phyloP scores from a whole-genome alignment of 2,888 invertebrate species.

The Agelastica alni region DNA sequence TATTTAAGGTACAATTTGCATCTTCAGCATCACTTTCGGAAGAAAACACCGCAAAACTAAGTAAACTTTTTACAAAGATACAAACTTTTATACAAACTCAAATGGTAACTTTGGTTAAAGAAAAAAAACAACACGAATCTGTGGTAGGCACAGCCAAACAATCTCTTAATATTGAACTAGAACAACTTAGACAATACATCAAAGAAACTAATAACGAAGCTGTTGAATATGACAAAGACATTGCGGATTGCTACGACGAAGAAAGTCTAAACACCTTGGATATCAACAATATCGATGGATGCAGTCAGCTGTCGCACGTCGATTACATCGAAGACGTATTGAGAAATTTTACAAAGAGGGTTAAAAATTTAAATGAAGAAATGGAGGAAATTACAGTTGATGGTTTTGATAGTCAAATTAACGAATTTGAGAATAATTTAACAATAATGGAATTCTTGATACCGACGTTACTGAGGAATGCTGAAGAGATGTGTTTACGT shows the following conservation, averaged over 20 bases:
- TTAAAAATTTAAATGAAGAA: neutral
- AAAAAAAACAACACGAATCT: neutral
- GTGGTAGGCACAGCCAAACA: neutral
- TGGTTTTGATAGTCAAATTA: neutral
- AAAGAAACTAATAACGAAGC: conserved; percentile 7
- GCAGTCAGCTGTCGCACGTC: neutral
- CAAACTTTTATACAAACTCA: too few relatives aligned
- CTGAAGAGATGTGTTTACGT: neutral
- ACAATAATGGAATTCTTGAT: neutral
- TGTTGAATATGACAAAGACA: neutral
- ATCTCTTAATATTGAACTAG: neutral
- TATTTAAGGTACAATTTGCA: too few relatives aligned
- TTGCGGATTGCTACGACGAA: neutral
- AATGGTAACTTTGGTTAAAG: neutral
- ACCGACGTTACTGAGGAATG: neutral
- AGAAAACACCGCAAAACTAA: too few relatives aligned
- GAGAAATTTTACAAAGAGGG: neutral
- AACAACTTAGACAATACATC: conserved; percentile 9
- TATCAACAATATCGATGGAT: neutral
- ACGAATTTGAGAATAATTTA: neutral
- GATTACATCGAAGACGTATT: neutral
- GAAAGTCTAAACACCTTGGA: neutral
- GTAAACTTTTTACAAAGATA: neutral
- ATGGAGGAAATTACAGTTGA: neutral
- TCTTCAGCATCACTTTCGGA: too few relatives aligned